phyloP scores from a whole-genome alignment of 2,113 vertebrate species.

The Thalassoma bifasciatum region DNA sequence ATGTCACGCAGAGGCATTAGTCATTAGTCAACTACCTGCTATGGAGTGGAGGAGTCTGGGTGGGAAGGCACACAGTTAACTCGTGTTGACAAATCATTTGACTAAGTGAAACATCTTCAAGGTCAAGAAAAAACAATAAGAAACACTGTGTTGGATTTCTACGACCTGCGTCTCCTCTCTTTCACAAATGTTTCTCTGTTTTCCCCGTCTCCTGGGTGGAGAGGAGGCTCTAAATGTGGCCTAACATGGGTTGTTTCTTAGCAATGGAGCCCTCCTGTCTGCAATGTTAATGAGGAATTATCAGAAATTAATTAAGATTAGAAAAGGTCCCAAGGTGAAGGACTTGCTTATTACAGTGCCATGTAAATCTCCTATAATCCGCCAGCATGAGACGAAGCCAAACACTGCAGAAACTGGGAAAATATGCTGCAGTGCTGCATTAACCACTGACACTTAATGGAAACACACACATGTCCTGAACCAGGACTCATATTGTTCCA shows the following conservation, averaged over 20 bases:
- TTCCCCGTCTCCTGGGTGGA: conserved; percentile 20
- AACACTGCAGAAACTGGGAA: conserved; percentile 48
- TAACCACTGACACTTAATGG: not conserved
- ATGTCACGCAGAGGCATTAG: conserved; percentile 57
- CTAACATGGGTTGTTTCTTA: conserved; percentile 32
- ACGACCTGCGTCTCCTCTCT: not conserved
- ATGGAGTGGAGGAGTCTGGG: conserved; percentile 1
- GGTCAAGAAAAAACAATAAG: conserved; percentile 34
- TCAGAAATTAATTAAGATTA: conserved; percentile 82
- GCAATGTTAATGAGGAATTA: conserved; percentile 79
- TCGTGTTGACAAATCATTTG: conserved; percentile 6
- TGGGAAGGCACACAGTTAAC: not conserved
- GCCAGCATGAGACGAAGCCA: conserved; percentile 47
- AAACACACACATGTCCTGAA: not conserved
- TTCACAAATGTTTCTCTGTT: not conserved
- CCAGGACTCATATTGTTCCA: not conserved
- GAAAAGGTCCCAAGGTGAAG: conserved; percentile 78
- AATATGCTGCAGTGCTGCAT: not conserved
- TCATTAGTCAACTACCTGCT: conserved; percentile 57
- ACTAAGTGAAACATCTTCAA: conserved; percentile 35
- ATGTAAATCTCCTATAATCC: conserved; percentile 83
- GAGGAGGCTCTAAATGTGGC: conserved; percentile 34
- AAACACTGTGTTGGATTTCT: too few relatives aligned
- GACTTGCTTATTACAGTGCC: conserved; percentile 73
- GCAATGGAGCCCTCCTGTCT: conserved; percentile 56